Evolutionary conservation across 2,113 vertebrate genomes (phyloP), one percentile per base, ranked within the genome.

Genomic region (Cyrtonyx montezumae): DNA sequence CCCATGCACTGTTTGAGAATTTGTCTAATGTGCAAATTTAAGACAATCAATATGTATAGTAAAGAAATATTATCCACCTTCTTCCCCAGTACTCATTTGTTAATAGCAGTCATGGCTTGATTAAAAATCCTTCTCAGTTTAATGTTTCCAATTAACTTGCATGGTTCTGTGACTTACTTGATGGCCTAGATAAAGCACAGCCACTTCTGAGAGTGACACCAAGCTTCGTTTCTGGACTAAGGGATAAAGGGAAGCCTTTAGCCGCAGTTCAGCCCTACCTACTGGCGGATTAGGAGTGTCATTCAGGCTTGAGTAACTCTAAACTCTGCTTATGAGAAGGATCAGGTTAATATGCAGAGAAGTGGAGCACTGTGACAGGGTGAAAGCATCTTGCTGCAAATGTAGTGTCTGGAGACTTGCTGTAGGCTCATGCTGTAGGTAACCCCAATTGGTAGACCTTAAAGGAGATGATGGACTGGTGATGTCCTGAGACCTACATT

Each of bases 111-210:
- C 91, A 91, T 55, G 84, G 49, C 76, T 93, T 92, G 79, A 82
- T 93, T 95, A 94, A 91, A 82, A 70, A 96, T 79, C 86, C 73
- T 75, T 88, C 91, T 93, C 43, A 90, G 36, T 94, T 94, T 93
- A 97, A 95, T 40, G 91, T 53, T 76, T 84, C 92, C 87, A 93
- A 89, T 96, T 89, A 94, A 93, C 81, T 94, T 83, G 59, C 59
- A 59, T 80, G 63, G 43, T 68, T 91, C 89, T 89, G 86, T 69
- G 92, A 71, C 59, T 91, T 66, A 88, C 59, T 93, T 92, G 73
- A 94, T 82, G 65, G 81, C 93, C 71, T 87, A 70, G 63, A 84
- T 94, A 84, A 91, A 76, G 58, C 28, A 63, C 75, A 11, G 68
- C 34, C 58, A 91, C 70, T 92, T 89, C 77, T 34, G 43, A 96